phyloP scores from a whole-genome alignment of 2,888 invertebrate species.

The Drosophila antonietae region DNA sequence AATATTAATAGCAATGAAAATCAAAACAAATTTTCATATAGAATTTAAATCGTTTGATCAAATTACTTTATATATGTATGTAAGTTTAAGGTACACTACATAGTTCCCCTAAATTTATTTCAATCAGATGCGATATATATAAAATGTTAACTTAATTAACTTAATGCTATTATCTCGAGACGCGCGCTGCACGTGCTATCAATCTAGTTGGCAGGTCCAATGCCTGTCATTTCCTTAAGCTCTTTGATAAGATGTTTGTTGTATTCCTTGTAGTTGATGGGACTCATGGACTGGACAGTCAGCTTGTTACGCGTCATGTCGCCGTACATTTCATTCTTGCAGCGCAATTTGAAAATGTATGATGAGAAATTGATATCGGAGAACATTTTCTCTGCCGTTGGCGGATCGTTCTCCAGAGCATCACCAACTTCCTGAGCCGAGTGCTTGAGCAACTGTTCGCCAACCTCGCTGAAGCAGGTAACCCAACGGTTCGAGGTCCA shows the following conservation, averaged over 20 bases:
- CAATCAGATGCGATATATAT: slow-evolving; percentile 13
- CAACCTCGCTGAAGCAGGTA: slow-evolving; percentile 94
- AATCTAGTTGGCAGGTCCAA: slow-evolving; percentile 81
- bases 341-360: slow-evolving; percentile 92
- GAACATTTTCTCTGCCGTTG: slow-evolving; percentile 89
- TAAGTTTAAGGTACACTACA: neutral
- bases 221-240: slow-evolving; percentile 88
- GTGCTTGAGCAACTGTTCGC: slow-evolving; percentile 90
- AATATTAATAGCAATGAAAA: too few relatives aligned
- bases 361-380: slow-evolving; percentile 91
- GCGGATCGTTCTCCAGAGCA: slow-evolving; percentile 88
- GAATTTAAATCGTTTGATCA: neutral
- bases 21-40: too few relatives aligned
- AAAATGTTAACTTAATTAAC: slow-evolving; percentile 23
- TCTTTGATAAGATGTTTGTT: slow-evolving; percentile 89
- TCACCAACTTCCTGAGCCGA: slow-evolving; percentile 92
- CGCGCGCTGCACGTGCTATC: slow-evolving; percentile 43
- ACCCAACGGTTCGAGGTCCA: slow-evolving; percentile 95
- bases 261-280: slow-evolving; percentile 91
- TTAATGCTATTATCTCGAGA: slow-evolving; percentile 10
- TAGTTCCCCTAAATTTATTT: slow-evolving; percentile 15
- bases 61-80: neutral
- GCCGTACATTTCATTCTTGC: slow-evolving; percentile 96
- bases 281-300: slow-evolving; percentile 88
- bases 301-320: slow-evolving; percentile 88